Evolutionary conservation across 2,113 vertebrate species (phyloP).

Genomic region (Eulacestoma nigropectus): DNA sequence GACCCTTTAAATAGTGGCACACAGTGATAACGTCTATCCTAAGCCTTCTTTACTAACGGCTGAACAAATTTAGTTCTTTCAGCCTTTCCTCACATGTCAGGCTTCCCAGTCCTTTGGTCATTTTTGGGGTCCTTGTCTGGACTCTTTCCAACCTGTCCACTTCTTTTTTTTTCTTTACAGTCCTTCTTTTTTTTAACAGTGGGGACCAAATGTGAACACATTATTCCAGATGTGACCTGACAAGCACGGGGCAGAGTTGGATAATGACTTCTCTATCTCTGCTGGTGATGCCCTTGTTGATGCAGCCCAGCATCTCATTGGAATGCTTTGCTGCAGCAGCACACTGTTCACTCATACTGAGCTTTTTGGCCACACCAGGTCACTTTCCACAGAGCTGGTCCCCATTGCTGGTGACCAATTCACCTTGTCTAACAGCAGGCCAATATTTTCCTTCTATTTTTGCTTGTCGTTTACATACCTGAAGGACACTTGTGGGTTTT

Average conservation of each 20-base stretch:
- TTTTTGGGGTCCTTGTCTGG: not conserved
- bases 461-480: not conserved
- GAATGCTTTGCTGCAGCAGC: not conserved
- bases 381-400: not conserved
- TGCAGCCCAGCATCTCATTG: not conserved
- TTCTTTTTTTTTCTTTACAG: not conserved
- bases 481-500: not conserved
- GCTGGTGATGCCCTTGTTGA: not conserved
- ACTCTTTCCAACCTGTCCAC: not conserved
- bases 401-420: not conserved
- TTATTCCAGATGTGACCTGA: not conserved
- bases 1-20: not conserved
- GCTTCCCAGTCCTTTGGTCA: not conserved
- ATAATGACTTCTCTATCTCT: not conserved
- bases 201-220: not conserved
- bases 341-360: not conserved
- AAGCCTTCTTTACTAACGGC: not conserved
- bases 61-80: not conserved
- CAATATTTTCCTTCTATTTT: not conserved
- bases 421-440: not conserved
- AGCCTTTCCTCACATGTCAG: not conserved
- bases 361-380: fast-evolving
- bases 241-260: fast-evolving
- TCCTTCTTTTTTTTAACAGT: too few relatives aligned
- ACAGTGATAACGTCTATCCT: not conserved